phyloP scores from a whole-genome alignment of 2,888 invertebrate species.

The Asteroscopus sphinx region DNA sequence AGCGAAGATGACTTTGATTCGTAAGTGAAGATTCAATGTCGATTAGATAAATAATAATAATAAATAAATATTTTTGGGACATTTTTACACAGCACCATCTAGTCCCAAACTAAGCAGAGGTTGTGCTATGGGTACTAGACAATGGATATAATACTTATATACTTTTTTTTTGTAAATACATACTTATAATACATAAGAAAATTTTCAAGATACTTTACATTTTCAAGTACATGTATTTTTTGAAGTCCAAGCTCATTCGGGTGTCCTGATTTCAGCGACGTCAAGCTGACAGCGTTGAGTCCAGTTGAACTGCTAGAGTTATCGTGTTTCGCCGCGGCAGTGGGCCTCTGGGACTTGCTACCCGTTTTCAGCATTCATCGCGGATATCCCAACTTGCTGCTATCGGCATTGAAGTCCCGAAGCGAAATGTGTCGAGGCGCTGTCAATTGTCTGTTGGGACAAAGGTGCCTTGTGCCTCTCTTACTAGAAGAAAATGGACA shows the following conservation, averaged over 20 bases:
- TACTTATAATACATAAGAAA: too few species aligned
- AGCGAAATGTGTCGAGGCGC: constrained; percentile 79
- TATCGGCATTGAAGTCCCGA: constrained; percentile 72
- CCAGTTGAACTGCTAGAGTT: constrained; percentile 75
- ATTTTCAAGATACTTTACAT: too few species aligned
- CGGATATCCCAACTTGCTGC: constrained; percentile 75
- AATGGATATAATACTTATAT: too few species aligned
- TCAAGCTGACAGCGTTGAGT: constrained; percentile 74
- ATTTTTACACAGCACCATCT: too few species aligned
- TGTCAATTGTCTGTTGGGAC: constrained; percentile 70
- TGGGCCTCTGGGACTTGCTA: constrained; percentile 86
- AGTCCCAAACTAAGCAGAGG: too few species aligned
- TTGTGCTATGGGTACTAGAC: too few species aligned
- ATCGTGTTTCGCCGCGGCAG: constrained; percentile 74
- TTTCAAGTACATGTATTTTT: too few species aligned
- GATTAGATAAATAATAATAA: too few species aligned
- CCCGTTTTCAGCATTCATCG: constrained; percentile 80
- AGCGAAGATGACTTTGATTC: constrained; percentile 76
- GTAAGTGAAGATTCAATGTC: constrained; percentile 64
- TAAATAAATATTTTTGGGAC: too few species aligned
- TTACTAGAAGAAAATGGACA: constrained; percentile 83
- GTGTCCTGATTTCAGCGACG: constrained; percentile 66
- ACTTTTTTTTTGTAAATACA: too few species aligned
- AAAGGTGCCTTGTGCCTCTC: constrained; percentile 76
- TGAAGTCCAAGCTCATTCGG: neutral